Conservation (phyloP, 2,797 vertebrate genomes). For the Adelosebastes latens region DNA sequence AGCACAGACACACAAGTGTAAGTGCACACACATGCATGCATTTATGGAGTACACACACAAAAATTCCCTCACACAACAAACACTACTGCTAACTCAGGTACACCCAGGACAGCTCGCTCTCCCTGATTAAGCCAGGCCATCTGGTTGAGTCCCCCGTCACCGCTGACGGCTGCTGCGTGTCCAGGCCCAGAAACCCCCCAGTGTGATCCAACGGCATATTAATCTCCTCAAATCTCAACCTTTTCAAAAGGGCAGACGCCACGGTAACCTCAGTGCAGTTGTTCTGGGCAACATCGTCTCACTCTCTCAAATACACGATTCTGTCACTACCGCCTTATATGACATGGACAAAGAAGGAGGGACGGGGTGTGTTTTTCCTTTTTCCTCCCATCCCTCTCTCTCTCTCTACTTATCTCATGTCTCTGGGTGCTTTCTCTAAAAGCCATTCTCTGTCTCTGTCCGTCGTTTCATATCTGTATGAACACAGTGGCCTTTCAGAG, state of each 20-base stretch:
- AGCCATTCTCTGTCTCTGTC: constrained; percentile 67
- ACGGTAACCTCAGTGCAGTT: constrained; percentile 46
- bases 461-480: constrained; percentile 68
- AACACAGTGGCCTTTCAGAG: constrained; percentile 74
- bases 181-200: constrained; percentile 53
- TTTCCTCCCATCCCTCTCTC: constrained; percentile 22
- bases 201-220: constrained; percentile 60
- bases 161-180: constrained; percentile 46
- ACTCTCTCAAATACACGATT: constrained; percentile 44
- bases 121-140: constrained; percentile 63
- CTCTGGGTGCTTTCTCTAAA: constrained; percentile 60
- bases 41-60: not conserved
- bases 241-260: constrained; percentile 64
- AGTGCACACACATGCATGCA: not conserved
- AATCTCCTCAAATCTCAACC: constrained; percentile 70
- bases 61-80: constrained; percentile 2
- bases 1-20: not conserved
- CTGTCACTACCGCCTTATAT: constrained; percentile 48
- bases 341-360: constrained; percentile 28
- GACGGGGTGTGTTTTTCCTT: constrained; percentile 18
- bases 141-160: constrained; percentile 57
- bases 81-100: constrained; percentile 13
- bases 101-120: constrained; percentile 30
- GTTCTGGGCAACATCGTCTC: constrained; percentile 42
- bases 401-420: constrained; percentile 60